These are phyloP conservation scores for Felis chaus DNA, from an alignment of 2,113 vertebrate genomes.

Conservation along the genomic window DNA sequence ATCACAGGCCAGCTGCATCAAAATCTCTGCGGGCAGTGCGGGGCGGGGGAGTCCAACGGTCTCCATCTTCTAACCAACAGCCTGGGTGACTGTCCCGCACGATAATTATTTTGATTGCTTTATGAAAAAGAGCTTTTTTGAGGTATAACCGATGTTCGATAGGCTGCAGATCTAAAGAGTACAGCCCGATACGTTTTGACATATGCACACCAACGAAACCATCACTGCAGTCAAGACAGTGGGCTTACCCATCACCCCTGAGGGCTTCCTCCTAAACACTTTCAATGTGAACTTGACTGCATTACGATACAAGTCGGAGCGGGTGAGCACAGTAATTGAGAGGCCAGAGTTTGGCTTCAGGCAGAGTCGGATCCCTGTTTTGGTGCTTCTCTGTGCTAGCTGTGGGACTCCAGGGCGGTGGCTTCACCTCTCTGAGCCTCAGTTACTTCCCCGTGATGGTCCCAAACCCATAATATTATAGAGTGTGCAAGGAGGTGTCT, in stretches of 20 bases:
- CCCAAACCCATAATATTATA: rapidly evolving
- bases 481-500: not conserved
- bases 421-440: not conserved
- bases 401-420: not conserved
- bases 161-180: not conserved
- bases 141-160: not conserved
- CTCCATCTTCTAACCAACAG: not conserved
- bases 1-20: not conserved
- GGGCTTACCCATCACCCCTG: not conserved
- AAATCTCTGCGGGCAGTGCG: not conserved
- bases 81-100: not conserved
- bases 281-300: not conserved
- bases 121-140: not conserved
- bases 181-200: not conserved
- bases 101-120: not conserved
- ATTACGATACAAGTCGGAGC: not conserved
- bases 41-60: too few species aligned
- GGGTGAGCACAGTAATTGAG: not conserved
- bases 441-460: not conserved
- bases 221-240: too few species aligned
- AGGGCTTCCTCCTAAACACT: not conserved
- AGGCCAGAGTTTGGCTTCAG: not conserved
- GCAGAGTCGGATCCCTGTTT: not conserved
- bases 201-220: rapidly evolving
- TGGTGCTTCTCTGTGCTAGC: not conserved